Percentiles rank a stretch among this genome's conserved stretches.
Conservation (phyloP, 2,113 vertebrate species). For the Naja naja region DNA sequence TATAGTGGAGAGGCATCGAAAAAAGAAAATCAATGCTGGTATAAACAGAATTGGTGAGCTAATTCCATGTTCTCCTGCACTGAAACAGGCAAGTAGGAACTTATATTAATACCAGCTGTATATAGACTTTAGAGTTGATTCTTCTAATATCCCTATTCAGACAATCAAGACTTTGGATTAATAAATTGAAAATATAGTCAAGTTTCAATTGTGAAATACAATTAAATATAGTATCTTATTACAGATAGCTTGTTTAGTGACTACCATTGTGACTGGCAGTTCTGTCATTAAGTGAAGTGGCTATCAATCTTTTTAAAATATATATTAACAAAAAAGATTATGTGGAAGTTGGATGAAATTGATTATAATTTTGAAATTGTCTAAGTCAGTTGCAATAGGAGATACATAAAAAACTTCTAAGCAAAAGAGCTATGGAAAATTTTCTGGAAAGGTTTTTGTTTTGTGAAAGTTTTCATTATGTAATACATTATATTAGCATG, state of each 20-base stretch:
- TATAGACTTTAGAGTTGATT: not conserved
- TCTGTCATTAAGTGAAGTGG: not conserved
- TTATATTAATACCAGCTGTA: not conserved
- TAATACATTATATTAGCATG: not conserved
- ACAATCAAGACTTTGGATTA: not conserved
- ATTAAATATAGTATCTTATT: not conserved
- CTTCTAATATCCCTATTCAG: not conserved
- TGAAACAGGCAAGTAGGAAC: conserved; percentile 85
- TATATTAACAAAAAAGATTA: not conserved
- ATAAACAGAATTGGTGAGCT: conserved; percentile 97
- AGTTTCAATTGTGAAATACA: not conserved
- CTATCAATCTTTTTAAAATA: not conserved
- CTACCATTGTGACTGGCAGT: not conserved
- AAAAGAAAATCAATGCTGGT: conserved; percentile 98
- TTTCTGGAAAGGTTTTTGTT: not conserved
- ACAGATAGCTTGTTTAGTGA: not conserved
- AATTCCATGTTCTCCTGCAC: conserved; percentile 92
- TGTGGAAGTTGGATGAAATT: not conserved
- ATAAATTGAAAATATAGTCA: not conserved
- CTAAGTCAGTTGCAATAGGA: not conserved
- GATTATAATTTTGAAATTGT: not conserved
- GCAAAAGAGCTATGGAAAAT: not conserved
- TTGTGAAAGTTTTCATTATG: not conserved
- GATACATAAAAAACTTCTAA: not conserved
- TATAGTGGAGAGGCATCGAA: conserved; percentile 95